Conservation (phyloP, 2,113 vertebrate species). For the Jaculus jaculus region DNA sequence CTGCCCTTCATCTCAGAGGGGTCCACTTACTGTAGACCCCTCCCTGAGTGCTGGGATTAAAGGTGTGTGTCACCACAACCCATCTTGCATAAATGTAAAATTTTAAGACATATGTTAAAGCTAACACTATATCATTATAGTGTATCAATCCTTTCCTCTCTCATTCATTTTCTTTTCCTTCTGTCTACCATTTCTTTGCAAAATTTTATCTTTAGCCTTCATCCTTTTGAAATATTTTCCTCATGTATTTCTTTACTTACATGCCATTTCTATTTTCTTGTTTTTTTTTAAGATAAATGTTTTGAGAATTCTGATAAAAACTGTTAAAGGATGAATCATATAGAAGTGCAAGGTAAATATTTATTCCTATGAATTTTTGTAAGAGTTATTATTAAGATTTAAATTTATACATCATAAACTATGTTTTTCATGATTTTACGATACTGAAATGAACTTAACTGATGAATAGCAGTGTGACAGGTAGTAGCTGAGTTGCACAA, state of each 20-base stretch:
- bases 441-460: background rate
- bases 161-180: background rate
- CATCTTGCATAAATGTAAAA: too few relatives aligned
- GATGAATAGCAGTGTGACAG: background rate
- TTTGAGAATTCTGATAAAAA: background rate
- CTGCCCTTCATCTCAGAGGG: too few relatives aligned
- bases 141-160: background rate
- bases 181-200: background rate
- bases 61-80: too few relatives aligned
- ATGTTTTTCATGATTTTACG: background rate
- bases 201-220: background rate
- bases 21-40: too few relatives aligned
- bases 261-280: background rate
- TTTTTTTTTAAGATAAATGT: background rate
- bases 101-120: too few relatives aligned
- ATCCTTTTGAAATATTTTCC: background rate
- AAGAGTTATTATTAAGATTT: background rate
- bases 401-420: background rate
- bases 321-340: background rate
- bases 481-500: fast-evolving
- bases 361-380: background rate
- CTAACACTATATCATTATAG: too few relatives aligned
- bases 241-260: background rate
- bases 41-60: too few relatives aligned
- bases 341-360: background rate